These are phyloP conservation scores for Polietes domitor DNA, from an alignment of 2,888 invertebrate genomes.

Conservation along the genomic window DNA sequence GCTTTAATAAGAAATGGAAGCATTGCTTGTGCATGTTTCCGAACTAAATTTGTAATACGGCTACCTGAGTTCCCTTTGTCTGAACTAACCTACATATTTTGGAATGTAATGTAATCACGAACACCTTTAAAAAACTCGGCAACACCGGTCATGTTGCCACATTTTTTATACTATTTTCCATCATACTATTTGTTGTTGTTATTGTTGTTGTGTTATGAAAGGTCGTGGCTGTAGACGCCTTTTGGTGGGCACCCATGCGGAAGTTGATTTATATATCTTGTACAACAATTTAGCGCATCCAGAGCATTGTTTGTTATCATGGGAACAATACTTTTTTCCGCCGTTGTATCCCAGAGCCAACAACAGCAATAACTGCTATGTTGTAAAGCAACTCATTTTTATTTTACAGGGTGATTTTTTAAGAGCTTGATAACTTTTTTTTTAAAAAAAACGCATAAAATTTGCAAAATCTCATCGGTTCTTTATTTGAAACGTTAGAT, in stretches of 20 bases:
- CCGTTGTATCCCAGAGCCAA: constrained; percentile 9
- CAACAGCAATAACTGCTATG: constrained; percentile 30
- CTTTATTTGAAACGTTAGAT: no score
- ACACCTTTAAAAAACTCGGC: neutral
- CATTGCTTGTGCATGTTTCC: no score
- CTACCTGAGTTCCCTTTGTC: no score
- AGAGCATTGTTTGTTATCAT: constrained; percentile 39
- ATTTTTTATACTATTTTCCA: neutral
- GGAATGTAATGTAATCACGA: no score
- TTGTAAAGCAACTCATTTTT: constrained; percentile 39
- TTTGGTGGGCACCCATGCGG: constrained; percentile 74
- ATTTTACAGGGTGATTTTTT: no score
- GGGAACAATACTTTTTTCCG: constrained; percentile 37
- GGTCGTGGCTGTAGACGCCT: constrained; percentile 52
- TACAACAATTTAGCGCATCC: constrained; percentile 48
- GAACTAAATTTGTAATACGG: no score
- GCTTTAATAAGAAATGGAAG: no score
- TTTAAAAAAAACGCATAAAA: no score
- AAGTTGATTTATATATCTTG: constrained; percentile 77
- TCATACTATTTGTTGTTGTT: neutral
- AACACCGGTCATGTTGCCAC: neutral
- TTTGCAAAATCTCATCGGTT: no score
- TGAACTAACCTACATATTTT: no score
- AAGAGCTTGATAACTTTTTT: no score
- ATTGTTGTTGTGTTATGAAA: constrained; percentile 34